A percentile compares a stretch with the other conserved stretches of the same genome.
Evolutionary conservation across 2,888 invertebrate genomes (phyloP).

Genomic region (Drosophila leonis): DNA sequence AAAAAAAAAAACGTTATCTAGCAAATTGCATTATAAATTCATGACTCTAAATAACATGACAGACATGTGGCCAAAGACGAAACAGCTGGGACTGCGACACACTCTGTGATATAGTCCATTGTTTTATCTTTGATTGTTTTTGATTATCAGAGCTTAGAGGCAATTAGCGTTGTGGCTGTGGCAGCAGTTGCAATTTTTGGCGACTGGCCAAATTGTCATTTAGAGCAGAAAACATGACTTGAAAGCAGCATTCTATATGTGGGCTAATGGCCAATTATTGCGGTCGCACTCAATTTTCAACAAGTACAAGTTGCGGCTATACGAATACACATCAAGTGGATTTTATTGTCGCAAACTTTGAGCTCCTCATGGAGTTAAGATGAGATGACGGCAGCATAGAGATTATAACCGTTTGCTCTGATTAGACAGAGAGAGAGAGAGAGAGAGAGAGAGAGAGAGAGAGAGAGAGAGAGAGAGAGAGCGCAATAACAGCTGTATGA

Average conservation of each 20-base stretch:
- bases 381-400: neutral
- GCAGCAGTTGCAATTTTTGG: conserved; percentile 21
- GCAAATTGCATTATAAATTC: conserved; percentile 44
- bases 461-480: too few species aligned
- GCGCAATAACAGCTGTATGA: too few species aligned
- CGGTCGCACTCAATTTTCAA: conserved; percentile 7
- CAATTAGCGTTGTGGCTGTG: conserved; percentile 34
- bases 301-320: conserved; percentile 23
- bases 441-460: neutral
- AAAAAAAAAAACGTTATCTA: conserved; percentile 10
- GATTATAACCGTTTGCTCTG: too few species aligned
- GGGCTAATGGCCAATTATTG: conserved; percentile 46
- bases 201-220: conserved; percentile 3
- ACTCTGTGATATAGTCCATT: neutral
- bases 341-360: conserved; percentile 5
- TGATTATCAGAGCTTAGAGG: conserved; percentile 12
- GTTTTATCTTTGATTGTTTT: conserved; percentile 30
- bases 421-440: neutral
- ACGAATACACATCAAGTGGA: conserved; percentile 8
- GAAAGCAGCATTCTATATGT: conserved; percentile 28
- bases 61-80: neutral
- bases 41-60: conserved; percentile 11
- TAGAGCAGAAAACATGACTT: conserved; percentile 21
- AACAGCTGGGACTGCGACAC: neutral
- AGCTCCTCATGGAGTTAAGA: neutral